phyloP scores from a whole-genome alignment of 2,113 vertebrate genomes.

The Myotis yumanensis region DNA sequence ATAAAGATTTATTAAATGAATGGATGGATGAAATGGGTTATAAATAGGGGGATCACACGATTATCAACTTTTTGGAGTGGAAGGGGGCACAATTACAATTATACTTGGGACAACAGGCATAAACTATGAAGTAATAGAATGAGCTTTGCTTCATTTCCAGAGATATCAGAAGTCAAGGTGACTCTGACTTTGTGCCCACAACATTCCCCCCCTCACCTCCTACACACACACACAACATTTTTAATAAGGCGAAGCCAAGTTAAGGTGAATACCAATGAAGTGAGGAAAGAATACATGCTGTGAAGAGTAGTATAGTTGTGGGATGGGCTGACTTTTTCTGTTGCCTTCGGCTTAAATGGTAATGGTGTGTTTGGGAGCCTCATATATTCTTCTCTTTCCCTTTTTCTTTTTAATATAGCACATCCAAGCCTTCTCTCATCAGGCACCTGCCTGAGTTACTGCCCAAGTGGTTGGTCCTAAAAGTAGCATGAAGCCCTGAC shows the following conservation, averaged over 20 bases:
- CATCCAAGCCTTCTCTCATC: not conserved
- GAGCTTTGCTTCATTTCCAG: too few species aligned
- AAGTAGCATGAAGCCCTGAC: not conserved
- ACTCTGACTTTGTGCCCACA: not conserved
- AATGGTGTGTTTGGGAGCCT: constrained; percentile 17
- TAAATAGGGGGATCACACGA: not conserved
- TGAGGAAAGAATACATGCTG: not conserved
- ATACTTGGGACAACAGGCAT: not conserved
- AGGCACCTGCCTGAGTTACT: not conserved
- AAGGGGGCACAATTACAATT: not conserved
- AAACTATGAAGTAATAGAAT: not conserved
- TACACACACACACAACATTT: not conserved
- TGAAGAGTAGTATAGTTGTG: not conserved
- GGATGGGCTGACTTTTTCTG: not conserved
- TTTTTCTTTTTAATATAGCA: not conserved
- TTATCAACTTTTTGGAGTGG: not conserved
- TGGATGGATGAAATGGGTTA: not conserved
- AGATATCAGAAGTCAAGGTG: not conserved
- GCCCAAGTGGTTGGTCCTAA: not conserved
- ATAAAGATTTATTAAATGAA: not conserved
- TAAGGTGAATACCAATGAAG: not conserved
- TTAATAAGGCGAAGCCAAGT: not conserved
- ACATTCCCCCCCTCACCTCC: too few species aligned
- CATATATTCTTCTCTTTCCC: not conserved
- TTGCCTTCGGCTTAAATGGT: not conserved